Evolutionary conservation across 1,140 invertebrate species (phyloP).

Genomic region (Chironomus striatipennis): DNA sequence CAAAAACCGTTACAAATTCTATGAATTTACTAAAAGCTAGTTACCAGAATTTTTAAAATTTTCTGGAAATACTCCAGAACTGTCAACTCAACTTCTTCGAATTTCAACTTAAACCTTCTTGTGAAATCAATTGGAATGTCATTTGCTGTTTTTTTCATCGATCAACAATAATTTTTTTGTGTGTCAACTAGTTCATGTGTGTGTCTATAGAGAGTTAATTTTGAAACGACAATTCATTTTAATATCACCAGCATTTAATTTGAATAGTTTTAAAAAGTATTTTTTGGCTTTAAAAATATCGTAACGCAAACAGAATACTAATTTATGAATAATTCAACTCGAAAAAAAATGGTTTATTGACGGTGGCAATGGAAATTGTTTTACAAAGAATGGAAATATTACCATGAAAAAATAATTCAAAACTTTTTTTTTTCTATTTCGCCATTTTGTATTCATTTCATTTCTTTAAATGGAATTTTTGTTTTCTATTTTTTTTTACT

Average conservation of each 20-base stretch:
- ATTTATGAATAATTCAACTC: neutral
- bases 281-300: conserved; percentile 23
- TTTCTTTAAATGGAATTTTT: neutral
- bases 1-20: too few species aligned
- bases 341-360: conserved; percentile 20
- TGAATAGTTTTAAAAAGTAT: neutral
- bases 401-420: conserved; percentile 14
- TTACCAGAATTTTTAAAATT: too few species aligned
- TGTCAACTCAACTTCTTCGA: too few species aligned
- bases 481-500: too few species aligned
- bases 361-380: conserved; percentile 8
- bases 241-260: conserved; percentile 7
- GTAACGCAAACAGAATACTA: neutral
- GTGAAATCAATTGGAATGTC: too few species aligned
- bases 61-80: too few species aligned
- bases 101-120: too few species aligned
- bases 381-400: neutral
- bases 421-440: conserved; percentile 18
- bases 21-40: too few species aligned
- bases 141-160: too few species aligned
- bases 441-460: conserved; percentile 18
- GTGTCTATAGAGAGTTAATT: too few species aligned
- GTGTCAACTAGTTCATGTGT: too few species aligned
- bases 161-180: too few species aligned
- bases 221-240: neutral